A percentile compares a stretch with the other conserved stretches of the same genome.
Conservation (phyloP, 2,888 invertebrate species). For the Bursaphelenchus okinawaensis region DNA sequence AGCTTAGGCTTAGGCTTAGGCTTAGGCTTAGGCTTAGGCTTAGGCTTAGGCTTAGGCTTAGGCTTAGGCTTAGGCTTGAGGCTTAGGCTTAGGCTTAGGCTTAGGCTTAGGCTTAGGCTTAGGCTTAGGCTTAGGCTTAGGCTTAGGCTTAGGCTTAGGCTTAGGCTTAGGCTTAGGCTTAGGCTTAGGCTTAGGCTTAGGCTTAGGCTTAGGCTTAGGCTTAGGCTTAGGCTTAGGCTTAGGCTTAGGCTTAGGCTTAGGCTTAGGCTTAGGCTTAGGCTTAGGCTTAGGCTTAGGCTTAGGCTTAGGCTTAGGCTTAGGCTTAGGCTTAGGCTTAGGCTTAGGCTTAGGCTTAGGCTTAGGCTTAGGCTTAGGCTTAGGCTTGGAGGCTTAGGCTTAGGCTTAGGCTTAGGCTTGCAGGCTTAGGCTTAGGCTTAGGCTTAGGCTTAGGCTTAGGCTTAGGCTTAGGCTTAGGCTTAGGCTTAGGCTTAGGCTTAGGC, state of each 20-base stretch:
- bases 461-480: constrained; percentile 22
- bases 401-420: constrained; percentile 24
- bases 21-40: constrained; percentile 25
- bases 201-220: constrained; percentile 20
- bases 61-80: constrained; percentile 20
- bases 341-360: background rate
- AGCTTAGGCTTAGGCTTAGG: constrained; percentile 19
- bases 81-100: constrained; percentile 25
- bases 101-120: too few relatives aligned
- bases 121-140: constrained; percentile 24
- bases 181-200: constrained; percentile 25
- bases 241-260: constrained; percentile 19
- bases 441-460: constrained; percentile 24
- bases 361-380: constrained; percentile 25
- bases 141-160: constrained; percentile 15
- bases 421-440: constrained; percentile 24
- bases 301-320: constrained; percentile 21
- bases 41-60: constrained; percentile 27
- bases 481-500: too few relatives aligned
- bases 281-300: constrained; percentile 27
- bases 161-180: constrained; percentile 2
- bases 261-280: constrained; percentile 23
- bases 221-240: constrained; percentile 28
- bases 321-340: constrained; percentile 24
- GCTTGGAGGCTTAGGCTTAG: constrained; percentile 19